These are phyloP conservation scores for Lasioglossum albipes DNA, from an alignment of 1,140 invertebrate genomes.

Conservation along the genomic window DNA sequence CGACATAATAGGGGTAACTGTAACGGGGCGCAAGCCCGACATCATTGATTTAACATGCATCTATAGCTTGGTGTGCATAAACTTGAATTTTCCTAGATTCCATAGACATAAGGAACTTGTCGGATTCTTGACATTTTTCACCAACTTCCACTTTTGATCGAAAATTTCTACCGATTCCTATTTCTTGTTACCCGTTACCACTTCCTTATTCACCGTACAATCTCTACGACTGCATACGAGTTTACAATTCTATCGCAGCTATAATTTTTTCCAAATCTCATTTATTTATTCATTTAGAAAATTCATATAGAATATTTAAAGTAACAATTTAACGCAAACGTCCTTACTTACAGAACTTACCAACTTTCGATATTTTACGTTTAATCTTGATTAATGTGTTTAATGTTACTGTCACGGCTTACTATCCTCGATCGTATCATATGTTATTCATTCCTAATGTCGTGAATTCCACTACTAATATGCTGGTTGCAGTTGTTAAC, in stretches of 20 bases:
- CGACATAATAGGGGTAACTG: slow-evolving; percentile 47
- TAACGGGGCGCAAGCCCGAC: slow-evolving; percentile 73
- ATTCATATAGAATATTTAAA: slow-evolving; percentile 1
- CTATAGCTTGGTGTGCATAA: slow-evolving; percentile 60
- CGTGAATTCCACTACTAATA: not conserved
- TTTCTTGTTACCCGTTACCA: too few relatives aligned
- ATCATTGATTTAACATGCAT: slow-evolving; percentile 78
- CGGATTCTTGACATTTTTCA: not conserved
- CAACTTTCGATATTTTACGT: not conserved
- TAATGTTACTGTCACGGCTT: not conserved
- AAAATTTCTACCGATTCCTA: too few relatives aligned
- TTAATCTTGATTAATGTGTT: not conserved
- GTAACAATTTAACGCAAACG: slow-evolving; percentile 23
- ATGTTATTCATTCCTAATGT: too few relatives aligned
- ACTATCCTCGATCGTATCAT: not conserved
- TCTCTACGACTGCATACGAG: too few relatives aligned
- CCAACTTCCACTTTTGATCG: too few relatives aligned
- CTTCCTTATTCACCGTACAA: not conserved
- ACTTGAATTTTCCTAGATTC: slow-evolving; percentile 24
- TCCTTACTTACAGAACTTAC: slow-evolving; percentile 2
- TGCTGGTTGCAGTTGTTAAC: not conserved
- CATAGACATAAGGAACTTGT: not conserved
- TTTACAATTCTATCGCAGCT: too few relatives aligned
- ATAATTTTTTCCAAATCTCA: not conserved
- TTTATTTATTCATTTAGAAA: slow-evolving; percentile 24